These are phyloP conservation scores for Oryzias celebensis DNA, from an alignment of 2,113 vertebrate genomes.

Conservation along the genomic window DNA sequence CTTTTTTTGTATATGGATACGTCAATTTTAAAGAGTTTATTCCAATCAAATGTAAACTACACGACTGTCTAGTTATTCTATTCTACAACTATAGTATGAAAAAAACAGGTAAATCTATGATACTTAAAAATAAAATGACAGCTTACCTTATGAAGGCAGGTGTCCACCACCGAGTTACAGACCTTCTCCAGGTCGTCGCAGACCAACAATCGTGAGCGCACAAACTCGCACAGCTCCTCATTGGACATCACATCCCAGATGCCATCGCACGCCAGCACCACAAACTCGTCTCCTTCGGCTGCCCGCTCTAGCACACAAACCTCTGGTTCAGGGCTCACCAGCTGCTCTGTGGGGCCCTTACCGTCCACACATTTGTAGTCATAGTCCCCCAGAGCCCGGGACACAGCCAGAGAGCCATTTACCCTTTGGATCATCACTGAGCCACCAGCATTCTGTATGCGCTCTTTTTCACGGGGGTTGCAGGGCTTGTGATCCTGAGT, in stretches of 20 bases:
- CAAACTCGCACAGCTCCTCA: conserved; percentile 97
- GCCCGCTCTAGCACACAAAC: conserved; percentile 93
- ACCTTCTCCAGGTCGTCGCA: conserved; percentile 97
- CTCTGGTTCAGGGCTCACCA: conserved; percentile 98
- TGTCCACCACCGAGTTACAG: conserved; percentile 98
- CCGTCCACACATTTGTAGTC: conserved; percentile 99
- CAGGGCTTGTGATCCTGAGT: conserved; percentile 99
- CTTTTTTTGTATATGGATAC: too few species aligned
- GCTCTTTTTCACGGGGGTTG: conserved; percentile 96
- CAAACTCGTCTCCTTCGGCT: conserved; percentile 93
- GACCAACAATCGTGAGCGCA: conserved; percentile 93
- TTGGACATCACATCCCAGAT: conserved; percentile 99
- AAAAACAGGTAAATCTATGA: neutral
- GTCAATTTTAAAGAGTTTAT: too few species aligned
- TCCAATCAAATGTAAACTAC: too few species aligned
- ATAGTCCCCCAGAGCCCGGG: conserved; percentile 97
- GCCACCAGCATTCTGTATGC: conserved; percentile 98
- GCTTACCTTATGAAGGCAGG: conserved; percentile 98
- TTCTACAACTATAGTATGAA: neutral
- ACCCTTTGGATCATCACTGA: conserved; percentile 99
- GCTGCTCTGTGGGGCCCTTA: conserved; percentile 97
- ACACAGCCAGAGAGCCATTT: conserved; percentile 96
- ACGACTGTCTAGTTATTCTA: neutral
- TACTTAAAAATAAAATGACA: neutral
- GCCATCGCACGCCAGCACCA: conserved; percentile 96